Evolutionary conservation across 2,797 vertebrate genomes (phyloP), one percentile per base, ranked within the genome.

Genomic region (Tapera naevia): DNA sequence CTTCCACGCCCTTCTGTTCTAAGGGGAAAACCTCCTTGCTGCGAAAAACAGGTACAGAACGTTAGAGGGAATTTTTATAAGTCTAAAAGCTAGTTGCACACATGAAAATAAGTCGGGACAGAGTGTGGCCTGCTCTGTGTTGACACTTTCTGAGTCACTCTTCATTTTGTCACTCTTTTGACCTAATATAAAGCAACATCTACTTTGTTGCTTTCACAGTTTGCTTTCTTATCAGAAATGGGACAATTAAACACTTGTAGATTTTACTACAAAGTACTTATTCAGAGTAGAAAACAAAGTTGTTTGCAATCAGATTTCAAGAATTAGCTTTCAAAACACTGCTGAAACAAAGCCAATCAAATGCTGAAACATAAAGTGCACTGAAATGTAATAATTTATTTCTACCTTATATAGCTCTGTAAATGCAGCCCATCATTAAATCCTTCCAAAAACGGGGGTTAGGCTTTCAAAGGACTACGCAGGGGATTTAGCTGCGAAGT

Each of bases 401-500:
- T 72, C 51, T 72, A 8, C 37, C 74, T 61, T 69, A 22, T 45
- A 51, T 10, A 28, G 25, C 43, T 60, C 86, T 91, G 72, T 28
- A 74, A 74, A 78, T 50, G 27, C 22, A 88, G 80, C 17, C 51
- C 89, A 85, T 61, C 64, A 5, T 46, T 32, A 46, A 24, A 56
- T 7, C 65, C 61, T 61, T 54, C 86, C 82, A 57, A 33, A 82
- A 75, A 5, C 1, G 2, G 45, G 69, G n/a, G 64, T 58, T 70
- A 78, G 91, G 75, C 69, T 94, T 86, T 85, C 92, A 91, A 82
- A 94, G 84, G 73, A 17, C 61, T 64, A 6, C 2, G 5, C 1
- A 30, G 86, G 69, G 91, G 87, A 91, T 93, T 95, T 79, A 95
- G 79, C 64, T 50, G 46, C 83, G 62, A 62, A 86, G 91, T 84